phyloP scores from a whole-genome alignment of 2,888 invertebrate species.

The Alsophila aescularia region DNA sequence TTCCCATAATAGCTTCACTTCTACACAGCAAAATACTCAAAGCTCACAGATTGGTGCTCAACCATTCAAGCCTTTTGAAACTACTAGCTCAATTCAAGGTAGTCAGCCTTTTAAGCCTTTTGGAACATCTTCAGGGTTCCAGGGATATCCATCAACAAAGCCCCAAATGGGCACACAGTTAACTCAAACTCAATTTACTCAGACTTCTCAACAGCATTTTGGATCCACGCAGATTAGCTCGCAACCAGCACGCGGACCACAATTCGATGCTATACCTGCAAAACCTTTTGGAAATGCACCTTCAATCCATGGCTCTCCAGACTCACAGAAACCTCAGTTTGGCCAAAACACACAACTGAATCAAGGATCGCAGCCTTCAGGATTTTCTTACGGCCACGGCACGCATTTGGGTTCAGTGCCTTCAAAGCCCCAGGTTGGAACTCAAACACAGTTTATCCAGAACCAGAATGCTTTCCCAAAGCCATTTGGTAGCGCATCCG shows the following conservation, averaged over 20 bases:
- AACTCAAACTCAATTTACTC: constrained; percentile 21
- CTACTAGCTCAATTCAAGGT: constrained; percentile 3
- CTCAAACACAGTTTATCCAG: constrained; percentile 27
- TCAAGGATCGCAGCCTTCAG: constrained; percentile 18
- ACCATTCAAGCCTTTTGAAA: constrained; percentile 19
- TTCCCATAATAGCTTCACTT: neutral
- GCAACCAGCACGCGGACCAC: constrained; percentile 8
- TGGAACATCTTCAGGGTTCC: constrained; percentile 10
- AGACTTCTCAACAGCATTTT: constrained; percentile 14
- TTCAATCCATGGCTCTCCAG: constrained; percentile 7
- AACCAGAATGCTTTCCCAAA: constrained; percentile 13
- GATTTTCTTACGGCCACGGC: constrained; percentile 14
- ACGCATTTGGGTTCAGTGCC: constrained; percentile 36
- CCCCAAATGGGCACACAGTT: constrained; percentile 26
- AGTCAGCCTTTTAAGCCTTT: constrained; percentile 12
- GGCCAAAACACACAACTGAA: constrained; percentile 9
- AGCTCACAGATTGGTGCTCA: neutral
- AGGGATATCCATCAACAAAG: constrained; percentile 25
- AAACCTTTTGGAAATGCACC: constrained; percentile 16
- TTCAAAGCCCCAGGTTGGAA: constrained; percentile 37
- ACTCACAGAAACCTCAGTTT: constrained; percentile 5
- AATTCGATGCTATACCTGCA: constrained; percentile 4
- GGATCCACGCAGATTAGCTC: constrained; percentile 8
- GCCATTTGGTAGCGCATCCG: constrained; percentile 17
- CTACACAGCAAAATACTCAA: constrained; percentile 7